These are phyloP conservation scores for Ectemnius cavifrons DNA, from an alignment of 2,888 invertebrate species.

Conservation along the genomic window DNA sequence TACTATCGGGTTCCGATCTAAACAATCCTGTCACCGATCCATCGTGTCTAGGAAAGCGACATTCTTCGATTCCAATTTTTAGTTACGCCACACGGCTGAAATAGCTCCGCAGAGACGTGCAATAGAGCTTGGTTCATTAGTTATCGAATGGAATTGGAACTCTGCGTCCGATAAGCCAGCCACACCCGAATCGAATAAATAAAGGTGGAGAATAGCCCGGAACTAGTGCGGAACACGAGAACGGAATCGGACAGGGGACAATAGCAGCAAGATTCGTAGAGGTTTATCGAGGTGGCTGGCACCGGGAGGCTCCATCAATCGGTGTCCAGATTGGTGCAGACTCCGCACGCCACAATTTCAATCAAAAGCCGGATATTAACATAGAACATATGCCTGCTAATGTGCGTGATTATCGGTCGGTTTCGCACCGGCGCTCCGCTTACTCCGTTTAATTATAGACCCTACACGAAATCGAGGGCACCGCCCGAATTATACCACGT, in stretches of 20 bases:
- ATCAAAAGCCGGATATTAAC: constrained; percentile 44
- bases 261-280: not conserved
- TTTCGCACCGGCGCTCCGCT: constrained; percentile 13
- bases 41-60: too few relatives aligned
- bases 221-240: too few relatives aligned
- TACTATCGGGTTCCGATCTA: too few relatives aligned
- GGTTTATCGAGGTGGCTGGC: not conserved
- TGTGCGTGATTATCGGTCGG: constrained; percentile 34
- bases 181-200: too few relatives aligned
- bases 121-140: too few relatives aligned
- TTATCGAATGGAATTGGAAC: too few relatives aligned
- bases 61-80: too few relatives aligned
- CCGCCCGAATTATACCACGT: not conserved
- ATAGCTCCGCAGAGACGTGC: too few relatives aligned
- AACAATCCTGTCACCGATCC: too few relatives aligned
- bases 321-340: constrained; percentile 17
- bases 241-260: not conserved
- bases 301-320: constrained; percentile 28
- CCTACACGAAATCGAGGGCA: not conserved
- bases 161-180: too few relatives aligned
- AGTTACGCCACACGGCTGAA: too few relatives aligned
- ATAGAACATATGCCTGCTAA: constrained; percentile 24
- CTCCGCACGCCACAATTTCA: constrained; percentile 36
- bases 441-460: constrained; percentile 26
- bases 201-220: too few relatives aligned